Evolutionary conservation across 2,113 vertebrate genomes (phyloP).

Genomic region (Pseudopodoces humilis): DNA sequence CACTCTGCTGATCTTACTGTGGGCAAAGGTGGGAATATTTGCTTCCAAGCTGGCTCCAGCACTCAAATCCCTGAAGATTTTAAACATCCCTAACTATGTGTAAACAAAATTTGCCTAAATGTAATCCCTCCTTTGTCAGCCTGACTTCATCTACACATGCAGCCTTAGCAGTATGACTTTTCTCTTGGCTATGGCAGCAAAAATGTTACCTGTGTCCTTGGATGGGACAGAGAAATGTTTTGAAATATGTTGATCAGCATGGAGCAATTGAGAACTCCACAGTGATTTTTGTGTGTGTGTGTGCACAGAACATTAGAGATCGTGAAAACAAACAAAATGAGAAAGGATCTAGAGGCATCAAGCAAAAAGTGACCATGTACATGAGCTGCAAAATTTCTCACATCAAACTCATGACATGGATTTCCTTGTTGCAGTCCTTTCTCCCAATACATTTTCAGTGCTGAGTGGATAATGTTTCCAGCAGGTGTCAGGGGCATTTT

Average conservation of each 20-base stretch:
- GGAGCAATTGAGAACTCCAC: not conserved
- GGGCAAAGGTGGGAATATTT: not conserved
- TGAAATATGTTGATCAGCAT: not conserved
- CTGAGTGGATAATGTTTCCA: conserved; percentile 18
- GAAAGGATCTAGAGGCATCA: not conserved
- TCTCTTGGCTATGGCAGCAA: not conserved
- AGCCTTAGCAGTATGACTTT: not conserved
- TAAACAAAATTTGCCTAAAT: conserved; percentile 10
- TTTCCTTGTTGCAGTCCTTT: not conserved
- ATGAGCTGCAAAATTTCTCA: not conserved
- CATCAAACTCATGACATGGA: not conserved
- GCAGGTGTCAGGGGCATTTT: conserved; percentile 16
- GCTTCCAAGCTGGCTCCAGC: not conserved
- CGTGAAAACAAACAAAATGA: not conserved
- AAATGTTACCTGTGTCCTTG: not conserved
- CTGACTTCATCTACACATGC: not conserved
- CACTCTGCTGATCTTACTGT: not conserved
- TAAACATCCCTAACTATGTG: not conserved
- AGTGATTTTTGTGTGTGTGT: not conserved
- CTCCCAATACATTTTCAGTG: not conserved
- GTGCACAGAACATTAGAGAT: not conserved
- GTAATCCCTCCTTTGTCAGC: not conserved
- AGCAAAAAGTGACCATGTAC: not conserved
- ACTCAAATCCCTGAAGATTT: not conserved
- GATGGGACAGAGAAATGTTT: not conserved